Percentiles rank a stretch among this genome's conserved stretches.
These are phyloP conservation scores for Hippolais icterina DNA, from an alignment of 2,113 vertebrate species.

Conservation along the genomic window DNA sequence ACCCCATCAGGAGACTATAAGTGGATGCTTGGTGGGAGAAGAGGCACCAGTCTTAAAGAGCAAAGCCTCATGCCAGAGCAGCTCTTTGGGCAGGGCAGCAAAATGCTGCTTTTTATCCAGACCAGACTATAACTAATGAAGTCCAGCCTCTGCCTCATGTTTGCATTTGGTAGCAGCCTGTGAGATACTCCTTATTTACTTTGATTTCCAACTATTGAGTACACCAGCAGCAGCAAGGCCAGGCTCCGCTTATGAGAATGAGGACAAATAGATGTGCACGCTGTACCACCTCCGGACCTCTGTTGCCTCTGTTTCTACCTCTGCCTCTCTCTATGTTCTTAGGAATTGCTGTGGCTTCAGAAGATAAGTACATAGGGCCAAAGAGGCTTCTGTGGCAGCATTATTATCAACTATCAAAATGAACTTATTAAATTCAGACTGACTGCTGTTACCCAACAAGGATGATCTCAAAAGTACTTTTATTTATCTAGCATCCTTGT, in stretches of 20 bases:
- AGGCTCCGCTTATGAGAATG: neutral
- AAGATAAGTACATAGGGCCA: neutral
- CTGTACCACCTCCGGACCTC: neutral
- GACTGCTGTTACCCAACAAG: neutral
- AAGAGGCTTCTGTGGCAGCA: neutral
- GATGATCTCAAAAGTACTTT: neutral
- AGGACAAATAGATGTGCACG: accelerated
- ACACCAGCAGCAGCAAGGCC: neutral
- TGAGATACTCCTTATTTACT: neutral
- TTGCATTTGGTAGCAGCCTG: neutral
- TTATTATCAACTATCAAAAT: neutral
- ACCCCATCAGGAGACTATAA: neutral
- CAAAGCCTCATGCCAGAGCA: neutral
- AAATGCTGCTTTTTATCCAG: neutral
- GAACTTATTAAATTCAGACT: neutral
- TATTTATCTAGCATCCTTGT: neutral
- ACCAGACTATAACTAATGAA: neutral
- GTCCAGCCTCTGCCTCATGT: neutral
- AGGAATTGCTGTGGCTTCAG: neutral
- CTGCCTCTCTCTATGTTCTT: neutral
- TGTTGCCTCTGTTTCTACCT: neutral
- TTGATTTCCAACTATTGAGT: neutral
- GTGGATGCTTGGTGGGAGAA: neutral
- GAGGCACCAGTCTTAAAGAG: neutral
- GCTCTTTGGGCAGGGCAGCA: neutral